A percentile compares a stretch with the other conserved stretches of the same genome.
Evolutionary conservation across 2,797 vertebrate species (phyloP).

Genomic region (Macrochelys suwanniensis): DNA sequence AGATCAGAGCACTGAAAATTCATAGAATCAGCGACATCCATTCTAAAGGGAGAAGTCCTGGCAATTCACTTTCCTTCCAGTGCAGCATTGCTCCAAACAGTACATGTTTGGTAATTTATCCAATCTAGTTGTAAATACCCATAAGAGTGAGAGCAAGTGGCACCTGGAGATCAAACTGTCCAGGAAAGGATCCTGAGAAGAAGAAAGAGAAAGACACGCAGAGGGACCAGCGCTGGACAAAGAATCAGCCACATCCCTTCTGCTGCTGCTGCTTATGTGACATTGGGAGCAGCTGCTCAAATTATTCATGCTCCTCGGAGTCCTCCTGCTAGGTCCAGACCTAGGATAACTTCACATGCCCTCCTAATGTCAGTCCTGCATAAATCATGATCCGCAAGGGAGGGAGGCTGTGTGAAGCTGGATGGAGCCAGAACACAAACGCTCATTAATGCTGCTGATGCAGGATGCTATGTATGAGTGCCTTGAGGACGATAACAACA

Average conservation of each 20-base stretch:
- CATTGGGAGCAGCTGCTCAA: background rate
- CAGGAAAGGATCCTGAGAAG: background rate
- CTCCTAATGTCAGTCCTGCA: accelerated
- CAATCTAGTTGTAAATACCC: background rate
- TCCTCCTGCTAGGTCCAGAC: background rate
- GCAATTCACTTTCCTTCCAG: background rate
- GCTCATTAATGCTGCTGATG: background rate
- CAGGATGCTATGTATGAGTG: background rate
- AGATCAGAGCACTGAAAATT: background rate
- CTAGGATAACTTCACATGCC: accelerated
- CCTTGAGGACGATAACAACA: background rate
- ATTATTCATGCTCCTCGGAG: background rate
- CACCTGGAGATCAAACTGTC: background rate
- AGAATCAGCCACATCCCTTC: background rate
- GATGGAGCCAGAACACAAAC: background rate
- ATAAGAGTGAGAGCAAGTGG: background rate
- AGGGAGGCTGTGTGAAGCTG: background rate
- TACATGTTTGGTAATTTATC: background rate
- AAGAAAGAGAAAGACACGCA: background rate
- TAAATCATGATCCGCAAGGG: background rate
- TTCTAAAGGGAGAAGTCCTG: background rate
- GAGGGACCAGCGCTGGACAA: background rate
- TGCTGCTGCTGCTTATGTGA: background rate
- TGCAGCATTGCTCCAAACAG: background rate
- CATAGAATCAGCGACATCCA: background rate